Evolutionary conservation across 2,888 invertebrate genomes (phyloP).

Genomic region (Baccha elongata): DNA sequence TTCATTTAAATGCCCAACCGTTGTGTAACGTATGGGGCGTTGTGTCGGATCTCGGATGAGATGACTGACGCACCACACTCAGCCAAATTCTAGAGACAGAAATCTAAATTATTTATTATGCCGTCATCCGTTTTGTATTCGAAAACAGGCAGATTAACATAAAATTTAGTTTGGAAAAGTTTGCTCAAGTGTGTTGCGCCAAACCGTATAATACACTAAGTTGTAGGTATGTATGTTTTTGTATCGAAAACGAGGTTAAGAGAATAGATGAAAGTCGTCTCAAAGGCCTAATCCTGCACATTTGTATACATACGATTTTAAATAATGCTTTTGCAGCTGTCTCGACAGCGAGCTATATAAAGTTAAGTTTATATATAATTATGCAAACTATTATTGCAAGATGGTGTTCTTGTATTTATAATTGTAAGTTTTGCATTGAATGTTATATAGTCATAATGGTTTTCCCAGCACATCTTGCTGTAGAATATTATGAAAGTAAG

Average conservation of each 20-base stretch:
- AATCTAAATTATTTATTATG: conserved; percentile 65
- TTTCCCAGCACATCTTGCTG: background rate
- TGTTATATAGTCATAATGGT: background rate
- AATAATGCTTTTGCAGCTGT: conserved; percentile 51
- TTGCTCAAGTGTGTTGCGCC: conserved; percentile 24
- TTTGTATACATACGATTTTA: conserved; percentile 30
- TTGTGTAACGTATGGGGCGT: background rate
- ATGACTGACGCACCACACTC: conserved; percentile 5
- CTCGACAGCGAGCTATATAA: conserved; percentile 21
- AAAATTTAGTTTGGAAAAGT: conserved; percentile 45
- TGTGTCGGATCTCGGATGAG: background rate
- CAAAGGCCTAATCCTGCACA: conserved; percentile 21
- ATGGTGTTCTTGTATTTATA: conserved; percentile 28
- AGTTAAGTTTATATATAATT: conserved; percentile 14
- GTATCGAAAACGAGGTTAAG: conserved; percentile 32
- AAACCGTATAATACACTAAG: conserved; percentile 16
- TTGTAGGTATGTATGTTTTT: conserved; percentile 32
- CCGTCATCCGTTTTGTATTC: conserved; percentile 53
- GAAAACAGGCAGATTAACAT: conserved; percentile 52
- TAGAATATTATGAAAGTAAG: background rate
- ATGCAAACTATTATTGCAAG: conserved; percentile 51
- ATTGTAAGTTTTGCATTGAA: conserved; percentile 14
- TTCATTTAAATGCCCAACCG: conserved; percentile 55
- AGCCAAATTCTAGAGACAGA: conserved; percentile 43
- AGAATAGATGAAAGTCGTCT: conserved; percentile 19